phyloP scores from a whole-genome alignment of 1,140 invertebrate genomes.

The Pantala flavescens region DNA sequence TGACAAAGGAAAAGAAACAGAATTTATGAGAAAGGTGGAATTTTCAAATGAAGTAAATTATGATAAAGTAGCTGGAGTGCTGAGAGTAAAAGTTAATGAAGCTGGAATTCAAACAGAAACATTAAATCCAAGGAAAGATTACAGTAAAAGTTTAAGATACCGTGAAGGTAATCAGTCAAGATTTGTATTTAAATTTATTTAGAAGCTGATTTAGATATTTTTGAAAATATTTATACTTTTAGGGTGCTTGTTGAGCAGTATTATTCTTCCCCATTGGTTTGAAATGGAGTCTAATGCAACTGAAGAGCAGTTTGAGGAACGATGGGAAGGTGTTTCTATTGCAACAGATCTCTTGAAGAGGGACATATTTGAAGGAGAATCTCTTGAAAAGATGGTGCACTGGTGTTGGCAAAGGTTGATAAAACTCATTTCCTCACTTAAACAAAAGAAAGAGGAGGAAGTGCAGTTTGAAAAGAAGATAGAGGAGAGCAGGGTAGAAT shows the following conservation, averaged over 20 bases:
- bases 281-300: not conserved
- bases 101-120: not conserved
- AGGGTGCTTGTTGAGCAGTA: not conserved
- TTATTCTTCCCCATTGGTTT: not conserved
- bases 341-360: not conserved
- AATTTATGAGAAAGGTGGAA: no score
- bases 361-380: not conserved
- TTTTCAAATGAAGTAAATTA: no score
- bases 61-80: not conserved
- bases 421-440: not conserved
- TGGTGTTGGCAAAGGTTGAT: not conserved
- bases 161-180: not conserved
- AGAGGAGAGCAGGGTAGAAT: not conserved
- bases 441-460: not conserved
- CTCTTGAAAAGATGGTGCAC: not conserved
- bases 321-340: not conserved
- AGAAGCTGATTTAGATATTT: no score
- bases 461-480: not conserved
- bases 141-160: not conserved
- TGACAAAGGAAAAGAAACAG: no score
- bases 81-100: not conserved
- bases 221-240: not conserved
- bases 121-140: not conserved
- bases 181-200: no score
- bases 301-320: not conserved